Evolutionary conservation across 1,140 invertebrate genomes (phyloP), one percentile per base, ranked within the genome.

Genomic region (Trachymyrmex cornetzi): DNA sequence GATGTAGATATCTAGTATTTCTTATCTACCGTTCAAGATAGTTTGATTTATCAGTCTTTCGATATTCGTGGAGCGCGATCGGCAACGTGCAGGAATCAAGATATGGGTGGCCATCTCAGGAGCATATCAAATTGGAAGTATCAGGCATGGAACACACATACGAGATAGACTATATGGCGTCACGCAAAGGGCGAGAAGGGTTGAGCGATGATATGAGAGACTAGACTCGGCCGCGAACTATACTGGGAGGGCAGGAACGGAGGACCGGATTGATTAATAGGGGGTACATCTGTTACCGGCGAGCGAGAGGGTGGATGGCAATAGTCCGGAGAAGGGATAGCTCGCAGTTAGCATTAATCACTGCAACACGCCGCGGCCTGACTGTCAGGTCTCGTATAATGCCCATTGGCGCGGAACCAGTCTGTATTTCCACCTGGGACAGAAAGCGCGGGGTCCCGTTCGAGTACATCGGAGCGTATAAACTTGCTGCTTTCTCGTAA

Each of bases 321-420:
- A 93, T 94, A 93, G 93, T 91, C 74, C 85, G 90, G 91, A 91
- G 92, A 89, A 94, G 94, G 93, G 94, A 94, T 93, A 92, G 87
- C 90, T 88, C 90, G 93, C 92, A 94, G 94, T 94, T 94, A 94
- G 93, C 94, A 95, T 95, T 95, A 95, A 95, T 95, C 94, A 94
- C 94, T 92, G 93, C 93, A 94, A 94, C 93, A 94, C 91, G 89
- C 90, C 92, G 91, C 92, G 90, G 91, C 89, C 91, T 91, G 89
- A 92, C 92, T 92, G 92, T 90, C 90, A 91, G 90, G 92, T 92
- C 92, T 57, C 69, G 93, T 92, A 93, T 94, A 94, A 94, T 94
- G 93, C 92, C 92, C 93, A 93, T 87, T 89, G 88, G 87, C 89
- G 87, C 85, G 86, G 82, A 87, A 93, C 87, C 82, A 85, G 85